Evolutionary conservation across 2,888 invertebrate genomes (phyloP).

Genomic region (Conus canariensis): DNA sequence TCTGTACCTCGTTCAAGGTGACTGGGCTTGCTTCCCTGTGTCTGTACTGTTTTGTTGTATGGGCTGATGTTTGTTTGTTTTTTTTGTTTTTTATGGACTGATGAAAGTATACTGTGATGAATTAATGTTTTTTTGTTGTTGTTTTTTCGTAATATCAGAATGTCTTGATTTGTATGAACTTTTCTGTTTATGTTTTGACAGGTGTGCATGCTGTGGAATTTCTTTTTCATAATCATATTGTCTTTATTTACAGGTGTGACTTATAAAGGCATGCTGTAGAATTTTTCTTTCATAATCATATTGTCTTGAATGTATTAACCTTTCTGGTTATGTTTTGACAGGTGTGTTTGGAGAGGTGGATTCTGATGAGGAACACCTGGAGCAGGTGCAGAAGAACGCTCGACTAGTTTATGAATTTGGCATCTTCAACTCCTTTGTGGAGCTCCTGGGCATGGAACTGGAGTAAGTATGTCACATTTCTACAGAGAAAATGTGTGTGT

Average conservation of each 20-base stretch:
- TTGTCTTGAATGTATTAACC: too few species aligned
- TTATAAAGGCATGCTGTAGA: too few species aligned
- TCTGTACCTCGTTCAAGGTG: conserved; percentile 93
- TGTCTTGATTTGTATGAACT: too few species aligned
- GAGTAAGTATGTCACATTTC: conserved; percentile 83
- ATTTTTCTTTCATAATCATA: too few species aligned
- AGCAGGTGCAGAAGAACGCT: conserved; percentile 90
- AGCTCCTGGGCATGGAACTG: conserved; percentile 95
- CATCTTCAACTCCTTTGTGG: conserved; percentile 92
- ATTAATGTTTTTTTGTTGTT: too few species aligned
- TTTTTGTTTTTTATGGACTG: background rate
- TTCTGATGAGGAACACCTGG: conserved; percentile 92
- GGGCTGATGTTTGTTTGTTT: background rate
- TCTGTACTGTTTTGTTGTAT: background rate
- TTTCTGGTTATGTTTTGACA: conserved; percentile 44
- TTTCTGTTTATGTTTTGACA: too few species aligned
- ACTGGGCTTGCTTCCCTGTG: background rate
- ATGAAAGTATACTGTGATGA: too few species aligned
- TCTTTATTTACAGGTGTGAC: too few species aligned
- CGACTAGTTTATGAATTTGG: conserved; percentile 93
- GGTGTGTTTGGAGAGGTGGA: conserved; percentile 87
- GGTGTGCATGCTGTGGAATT: too few species aligned
- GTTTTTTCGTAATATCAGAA: too few species aligned
- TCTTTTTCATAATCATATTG: too few species aligned
- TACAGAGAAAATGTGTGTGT: background rate